Evolutionary conservation across 2,797 vertebrate genomes (phyloP).

Genomic region (Psittacula derbiana): DNA sequence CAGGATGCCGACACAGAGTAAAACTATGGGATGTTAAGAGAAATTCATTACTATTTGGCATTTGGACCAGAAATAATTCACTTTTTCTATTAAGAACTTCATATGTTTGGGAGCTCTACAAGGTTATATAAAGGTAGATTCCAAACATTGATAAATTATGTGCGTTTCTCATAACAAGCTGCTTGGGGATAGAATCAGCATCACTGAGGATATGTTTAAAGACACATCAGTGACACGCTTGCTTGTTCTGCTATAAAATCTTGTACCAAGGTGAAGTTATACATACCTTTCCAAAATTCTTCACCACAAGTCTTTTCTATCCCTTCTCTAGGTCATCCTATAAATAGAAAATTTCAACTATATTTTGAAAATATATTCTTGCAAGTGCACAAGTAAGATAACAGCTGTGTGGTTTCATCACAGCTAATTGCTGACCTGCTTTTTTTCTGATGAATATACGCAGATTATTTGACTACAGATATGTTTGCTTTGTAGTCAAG

Average conservation of each 20-base stretch:
- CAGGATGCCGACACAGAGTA: background rate
- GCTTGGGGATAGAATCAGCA: background rate
- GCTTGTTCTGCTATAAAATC: background rate
- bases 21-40: conserved; percentile 26
- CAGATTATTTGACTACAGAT: background rate
- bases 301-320: background rate
- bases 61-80: conserved; percentile 51
- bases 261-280: background rate
- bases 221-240: background rate
- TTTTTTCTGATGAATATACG: background rate
- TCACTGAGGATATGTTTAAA: conserved; percentile 6
- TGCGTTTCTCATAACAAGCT: conserved; percentile 20
- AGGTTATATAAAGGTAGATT: conserved; percentile 37
- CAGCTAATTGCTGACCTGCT: background rate
- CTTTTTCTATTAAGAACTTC: conserved; percentile 57
- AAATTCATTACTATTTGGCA: conserved; percentile 28
- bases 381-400: background rate
- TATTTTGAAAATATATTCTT: background rate
- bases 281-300: background rate
- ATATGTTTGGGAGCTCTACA: background rate
- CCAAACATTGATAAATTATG: conserved; percentile 43
- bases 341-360: background rate
- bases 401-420: background rate
- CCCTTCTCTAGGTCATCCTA: background rate
- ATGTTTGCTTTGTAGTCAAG: background rate